Evolutionary conservation across 2,113 vertebrate genomes (phyloP), one percentile per base, ranked within the genome.

Genomic region (Misgurnus anguillicaudatus): DNA sequence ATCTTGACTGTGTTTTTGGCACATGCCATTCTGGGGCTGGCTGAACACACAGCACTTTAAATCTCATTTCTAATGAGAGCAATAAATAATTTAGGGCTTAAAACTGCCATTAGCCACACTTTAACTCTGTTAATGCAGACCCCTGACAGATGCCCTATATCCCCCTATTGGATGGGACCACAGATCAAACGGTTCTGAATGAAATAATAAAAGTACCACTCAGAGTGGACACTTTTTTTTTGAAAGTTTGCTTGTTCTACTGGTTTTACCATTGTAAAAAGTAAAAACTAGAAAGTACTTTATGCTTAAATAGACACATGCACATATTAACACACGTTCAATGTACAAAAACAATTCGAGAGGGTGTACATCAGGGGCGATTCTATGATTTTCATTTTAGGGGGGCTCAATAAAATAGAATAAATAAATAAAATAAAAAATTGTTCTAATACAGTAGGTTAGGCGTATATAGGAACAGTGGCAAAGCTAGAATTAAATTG

Each of bases 41-140:
- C 42, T 71, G 5, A 55, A 78, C 69, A 80, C 69, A 84, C 42
- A 79, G 80, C 81, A 85, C 82, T 85, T 84, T 78, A 78, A 84
- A 24, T 19, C 48, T 73, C 68, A 62, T 82, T 70, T 65, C 79
- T 78, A 65, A 85, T 87, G 84, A 70, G 78, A 85, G 57, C 82
- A 55, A 19, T 87, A 80, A 89, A 90, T 88, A 82, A 88, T 86
- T 88, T 64, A 87, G 10, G 63, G 71, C 77, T 87, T 82, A 85
- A 83, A 86, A 42, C 63, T 69, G 42, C 65, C 70, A 55, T 77
- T 83, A 85, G 80, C 69, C 64, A 67, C 47, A 80, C 80, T 81
- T 75, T 83, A 71, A 75, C 71, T 67, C 51, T 75, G 77, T 19
- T 66, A 55, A 73, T 73, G 79, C 75, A 73, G 78, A 78, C 45